Conservation (phyloP, 2,113 vertebrate species). For the Syngnathoides biaculeatus region DNA sequence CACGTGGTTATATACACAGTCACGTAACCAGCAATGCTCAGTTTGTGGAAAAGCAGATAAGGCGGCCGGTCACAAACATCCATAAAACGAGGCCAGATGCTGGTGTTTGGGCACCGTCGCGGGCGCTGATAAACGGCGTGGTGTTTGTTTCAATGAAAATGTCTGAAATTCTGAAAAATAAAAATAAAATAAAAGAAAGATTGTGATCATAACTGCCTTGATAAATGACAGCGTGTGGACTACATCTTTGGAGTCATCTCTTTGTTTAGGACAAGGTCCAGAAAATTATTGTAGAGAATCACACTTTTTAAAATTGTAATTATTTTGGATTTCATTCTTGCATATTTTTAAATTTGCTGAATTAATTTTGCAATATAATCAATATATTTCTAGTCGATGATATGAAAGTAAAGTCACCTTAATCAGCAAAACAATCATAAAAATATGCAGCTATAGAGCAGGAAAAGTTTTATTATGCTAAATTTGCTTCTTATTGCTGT, state of each 20-base stretch:
- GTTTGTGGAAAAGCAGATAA: conserved; percentile 64
- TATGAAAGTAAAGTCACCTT: too few relatives aligned
- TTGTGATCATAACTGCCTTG: neutral
- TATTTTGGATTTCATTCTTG: too few relatives aligned
- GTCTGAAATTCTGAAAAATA: conserved; percentile 11
- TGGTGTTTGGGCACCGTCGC: conserved; percentile 45
- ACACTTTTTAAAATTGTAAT: neutral
- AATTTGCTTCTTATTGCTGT: too few relatives aligned
- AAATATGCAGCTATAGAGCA: too few relatives aligned
- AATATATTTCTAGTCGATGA: too few relatives aligned
- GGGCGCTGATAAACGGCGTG: conserved; percentile 39
- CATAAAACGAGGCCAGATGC: conserved; percentile 66
- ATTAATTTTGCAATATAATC: too few relatives aligned
- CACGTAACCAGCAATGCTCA: conserved; percentile 59
- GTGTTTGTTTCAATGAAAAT: conserved; percentile 24
- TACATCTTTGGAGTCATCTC: too few relatives aligned
- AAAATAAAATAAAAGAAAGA: too few relatives aligned
- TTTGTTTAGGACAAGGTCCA: neutral
- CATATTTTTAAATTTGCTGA: too few relatives aligned
- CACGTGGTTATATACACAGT: conserved; percentile 14
- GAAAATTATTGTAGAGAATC: neutral
- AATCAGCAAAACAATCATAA: too few relatives aligned
- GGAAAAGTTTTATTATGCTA: too few relatives aligned
- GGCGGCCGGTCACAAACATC: conserved; percentile 55
- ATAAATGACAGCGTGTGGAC: neutral